Percentiles rank a stretch among this genome's conserved stretches.
These are phyloP conservation scores for Gallinago jamesoni DNA, from an alignment of 2,113 vertebrate genomes.

Conservation along the genomic window DNA sequence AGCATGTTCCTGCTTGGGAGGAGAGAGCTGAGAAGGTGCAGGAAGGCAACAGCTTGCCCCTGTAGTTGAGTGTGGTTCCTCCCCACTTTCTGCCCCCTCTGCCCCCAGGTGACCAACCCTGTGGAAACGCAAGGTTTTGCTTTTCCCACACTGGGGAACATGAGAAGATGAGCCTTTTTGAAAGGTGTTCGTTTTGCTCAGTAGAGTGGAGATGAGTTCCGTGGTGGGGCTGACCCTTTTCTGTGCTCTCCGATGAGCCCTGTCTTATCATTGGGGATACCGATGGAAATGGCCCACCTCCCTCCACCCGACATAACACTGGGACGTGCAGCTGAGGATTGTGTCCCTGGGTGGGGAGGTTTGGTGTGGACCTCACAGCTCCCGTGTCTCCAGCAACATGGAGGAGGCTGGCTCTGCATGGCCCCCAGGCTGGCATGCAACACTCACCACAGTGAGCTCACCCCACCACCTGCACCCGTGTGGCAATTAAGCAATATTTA, in stretches of 20 bases:
- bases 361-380: not conserved
- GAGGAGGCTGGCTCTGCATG: not conserved
- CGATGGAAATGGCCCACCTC: not conserved
- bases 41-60: not conserved
- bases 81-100: not conserved
- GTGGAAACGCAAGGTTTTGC: not conserved
- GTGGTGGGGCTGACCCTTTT: not conserved
- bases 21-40: not conserved
- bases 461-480: not conserved
- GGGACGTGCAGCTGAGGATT: not conserved
- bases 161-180: not conserved
- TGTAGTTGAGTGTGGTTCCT: rapidly evolving
- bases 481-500: not conserved
- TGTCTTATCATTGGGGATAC: not conserved
- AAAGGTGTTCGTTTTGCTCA: not conserved
- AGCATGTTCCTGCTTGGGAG: not conserved
- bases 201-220: not conserved
- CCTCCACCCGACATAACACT: rapidly evolving
- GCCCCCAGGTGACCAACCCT: not conserved
- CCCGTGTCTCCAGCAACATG: not conserved
- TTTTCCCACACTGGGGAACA: not conserved
- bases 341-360: not conserved
- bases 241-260: not conserved
- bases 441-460: not conserved
- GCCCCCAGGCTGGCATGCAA: not conserved